Base-by-base conservation (phyloP, 2,113 vertebrate species). In the Albula glossodonta region DNA sequence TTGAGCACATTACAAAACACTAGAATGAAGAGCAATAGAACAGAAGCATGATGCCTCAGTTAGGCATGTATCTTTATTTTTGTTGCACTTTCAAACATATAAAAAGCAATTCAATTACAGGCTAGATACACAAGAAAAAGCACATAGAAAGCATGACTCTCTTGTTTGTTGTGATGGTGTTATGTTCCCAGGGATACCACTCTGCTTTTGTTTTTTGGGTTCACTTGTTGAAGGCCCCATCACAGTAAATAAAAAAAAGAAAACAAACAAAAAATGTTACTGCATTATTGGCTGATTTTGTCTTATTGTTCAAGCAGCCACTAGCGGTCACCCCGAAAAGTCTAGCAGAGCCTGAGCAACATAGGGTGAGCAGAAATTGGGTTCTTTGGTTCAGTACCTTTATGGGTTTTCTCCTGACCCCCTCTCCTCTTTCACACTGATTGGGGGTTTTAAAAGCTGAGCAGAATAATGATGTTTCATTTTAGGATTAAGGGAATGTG, bases 321-420 rank as follows among this genome's bases (percentile, higher is more conserved):
- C 83, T 66, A 78, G 83, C 22, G n/a, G 70, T 84, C 77, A 84
- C 66, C 31, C 49, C 70, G 41, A 74, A 84, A 74, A 84, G 3
- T 66, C 60, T 5, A 66, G 60, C 60, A 22, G 60, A 5, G 60
- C 15, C 60, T 66, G 60, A 66, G 22, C 60, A 66, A 19, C 4
- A 66, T 7, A 41, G 60, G 5, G 17, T 19, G 60, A 19, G 17
- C 15, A 66, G 60, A 22, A 66, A 66, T 5, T 13, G 5, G 56
- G 31, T 41, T 19, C 17, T 4, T 83, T 83, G 31, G 49, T 66
- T 17, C 31, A 41, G 49, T 15, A 3, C 50, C 50, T 48, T 51
- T 7, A 49, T 41, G 25, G 9, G 49, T 74, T 70, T 66, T 3
- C 57, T 15, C 57, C 60, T 5, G 2, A 15, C 60, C 53, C 53